These are phyloP conservation scores for Umimayanthus chanpuru DNA, from an alignment of 92 coral and sea anemone species.

Conservation along the genomic window DNA sequence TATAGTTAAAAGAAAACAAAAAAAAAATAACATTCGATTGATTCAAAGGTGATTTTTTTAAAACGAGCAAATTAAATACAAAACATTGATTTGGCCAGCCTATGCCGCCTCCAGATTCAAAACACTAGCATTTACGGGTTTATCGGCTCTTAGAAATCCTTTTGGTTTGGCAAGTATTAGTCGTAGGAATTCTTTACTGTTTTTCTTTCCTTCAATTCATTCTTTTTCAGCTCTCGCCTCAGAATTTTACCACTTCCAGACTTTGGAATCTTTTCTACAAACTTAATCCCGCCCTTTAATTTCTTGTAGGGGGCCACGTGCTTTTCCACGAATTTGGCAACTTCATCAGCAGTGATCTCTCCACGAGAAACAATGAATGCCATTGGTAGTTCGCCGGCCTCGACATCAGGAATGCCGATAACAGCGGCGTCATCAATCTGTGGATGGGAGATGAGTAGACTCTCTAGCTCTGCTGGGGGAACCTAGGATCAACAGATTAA, in stretches of 20 bases:
- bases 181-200: no score
- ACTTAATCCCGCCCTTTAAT: slow-evolving; percentile 83
- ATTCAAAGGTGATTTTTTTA: no score
- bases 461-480: slow-evolving; percentile 94
- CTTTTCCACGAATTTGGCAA: slow-evolving; percentile 60
- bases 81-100: no score
- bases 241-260: slow-evolving; percentile 82
- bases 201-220: slow-evolving; percentile 30
- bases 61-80: no score
- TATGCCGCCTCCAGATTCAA: no score
- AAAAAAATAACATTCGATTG: no score
- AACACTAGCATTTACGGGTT: no score
- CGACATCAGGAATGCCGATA: slow-evolving; percentile 76
- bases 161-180: no score
- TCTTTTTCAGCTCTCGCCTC: slow-evolving; percentile 62
- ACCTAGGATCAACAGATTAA: slow-evolving; percentile 51
- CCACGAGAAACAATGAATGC: slow-evolving; percentile 80
- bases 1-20: no score
- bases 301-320: slow-evolving; percentile 78
- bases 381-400: slow-evolving; percentile 82
- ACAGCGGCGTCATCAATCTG: slow-evolving; percentile 82
- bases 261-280: slow-evolving; percentile 80
- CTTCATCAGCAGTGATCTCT: slow-evolving; percentile 62
- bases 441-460: slow-evolving; percentile 79
- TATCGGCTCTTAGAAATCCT: no score